A percentile compares a stretch with the other conserved stretches of the same genome.
Conservation (phyloP, 2,797 vertebrate species). For the Hyperoplus lanceolatus region DNA sequence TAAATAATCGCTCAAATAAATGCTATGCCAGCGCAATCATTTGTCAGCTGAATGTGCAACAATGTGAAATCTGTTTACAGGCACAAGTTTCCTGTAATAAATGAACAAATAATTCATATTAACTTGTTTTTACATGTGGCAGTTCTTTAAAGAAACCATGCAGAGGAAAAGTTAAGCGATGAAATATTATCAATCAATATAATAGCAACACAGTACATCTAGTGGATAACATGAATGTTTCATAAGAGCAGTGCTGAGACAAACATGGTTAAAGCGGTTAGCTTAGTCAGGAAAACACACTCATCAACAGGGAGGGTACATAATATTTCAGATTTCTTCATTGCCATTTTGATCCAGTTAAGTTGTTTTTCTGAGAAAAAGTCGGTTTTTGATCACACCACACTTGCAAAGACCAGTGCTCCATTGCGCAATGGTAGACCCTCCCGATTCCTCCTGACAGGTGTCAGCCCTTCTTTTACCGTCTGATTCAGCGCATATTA, state of each 20-base stretch:
- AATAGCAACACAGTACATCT: background rate
- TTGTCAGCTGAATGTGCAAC: background rate
- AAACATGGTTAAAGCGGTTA: background rate
- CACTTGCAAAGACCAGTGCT: slow-evolving; percentile 47
- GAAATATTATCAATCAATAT: background rate
- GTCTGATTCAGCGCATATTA: slow-evolving; percentile 79
- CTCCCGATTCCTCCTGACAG: slow-evolving; percentile 79
- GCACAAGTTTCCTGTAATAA: background rate
- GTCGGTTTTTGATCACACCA: background rate
- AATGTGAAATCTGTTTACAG: background rate
- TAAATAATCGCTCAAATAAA: background rate
- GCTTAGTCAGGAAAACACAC: background rate
- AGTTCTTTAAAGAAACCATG: background rate
- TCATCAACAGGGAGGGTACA: too few species aligned
- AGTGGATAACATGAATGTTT: background rate
- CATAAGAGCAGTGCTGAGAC: background rate
- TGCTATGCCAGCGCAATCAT: background rate
- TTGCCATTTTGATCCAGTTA: slow-evolving; percentile 60
- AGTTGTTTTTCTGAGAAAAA: slow-evolving; percentile 61
- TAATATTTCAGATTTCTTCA: slow-evolving; percentile 23
- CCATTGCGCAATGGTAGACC: slow-evolving; percentile 73
- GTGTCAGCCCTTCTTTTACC: slow-evolving; percentile 11
- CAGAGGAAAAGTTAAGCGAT: background rate
- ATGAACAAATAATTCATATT: background rate
- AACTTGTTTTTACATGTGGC: background rate